These are phyloP conservation scores for Pseudanteris insignis DNA, from an alignment of 2,888 invertebrate species.

Conservation along the genomic window DNA sequence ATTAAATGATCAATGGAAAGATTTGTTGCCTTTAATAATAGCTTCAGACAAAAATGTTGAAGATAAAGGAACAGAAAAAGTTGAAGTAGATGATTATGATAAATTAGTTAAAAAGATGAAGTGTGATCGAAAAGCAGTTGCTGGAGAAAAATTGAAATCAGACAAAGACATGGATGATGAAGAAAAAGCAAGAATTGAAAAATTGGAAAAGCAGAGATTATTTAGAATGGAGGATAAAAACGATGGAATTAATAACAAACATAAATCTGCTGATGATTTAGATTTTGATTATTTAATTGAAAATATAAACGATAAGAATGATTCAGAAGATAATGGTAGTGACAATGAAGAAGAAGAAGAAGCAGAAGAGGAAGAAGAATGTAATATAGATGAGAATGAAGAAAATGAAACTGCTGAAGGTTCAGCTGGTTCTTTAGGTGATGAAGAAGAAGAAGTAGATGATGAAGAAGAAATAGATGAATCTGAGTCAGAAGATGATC, in stretches of 20 bases:
- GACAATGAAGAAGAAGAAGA: slow-evolving; percentile 19
- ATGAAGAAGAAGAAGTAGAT: slow-evolving; percentile 18
- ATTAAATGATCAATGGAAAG: slow-evolving; percentile 84
- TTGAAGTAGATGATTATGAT: slow-evolving; percentile 79
- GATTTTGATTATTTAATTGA: slow-evolving; percentile 81
- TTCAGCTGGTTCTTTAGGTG: no score
- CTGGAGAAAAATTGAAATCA: slow-evolving; percentile 82
- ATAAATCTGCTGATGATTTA: slow-evolving; percentile 83
- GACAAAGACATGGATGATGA: slow-evolving; percentile 84
- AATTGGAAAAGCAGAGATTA: slow-evolving; percentile 80
- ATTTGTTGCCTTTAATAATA: slow-evolving; percentile 77
- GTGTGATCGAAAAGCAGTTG: slow-evolving; percentile 82
- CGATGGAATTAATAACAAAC: slow-evolving; percentile 52
- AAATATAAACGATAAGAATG: slow-evolving; percentile 61
- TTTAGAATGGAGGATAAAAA: slow-evolving; percentile 79
- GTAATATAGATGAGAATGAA: slow-evolving; percentile 46
- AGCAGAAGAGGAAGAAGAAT: slow-evolving; percentile 16
- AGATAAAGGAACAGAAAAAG: slow-evolving; percentile 54
- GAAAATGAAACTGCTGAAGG: slow-evolving; percentile 9
- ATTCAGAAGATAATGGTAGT: slow-evolving; percentile 41
- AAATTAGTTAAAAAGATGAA: slow-evolving; percentile 79
- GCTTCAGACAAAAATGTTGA: slow-evolving; percentile 68
- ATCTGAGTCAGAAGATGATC: slow-evolving; percentile 50
- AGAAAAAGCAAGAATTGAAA: slow-evolving; percentile 79
- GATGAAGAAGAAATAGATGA: slow-evolving; percentile 24